Conservation (phyloP, 2,797 vertebrate genomes). For the Macropodus opercularis region DNA sequence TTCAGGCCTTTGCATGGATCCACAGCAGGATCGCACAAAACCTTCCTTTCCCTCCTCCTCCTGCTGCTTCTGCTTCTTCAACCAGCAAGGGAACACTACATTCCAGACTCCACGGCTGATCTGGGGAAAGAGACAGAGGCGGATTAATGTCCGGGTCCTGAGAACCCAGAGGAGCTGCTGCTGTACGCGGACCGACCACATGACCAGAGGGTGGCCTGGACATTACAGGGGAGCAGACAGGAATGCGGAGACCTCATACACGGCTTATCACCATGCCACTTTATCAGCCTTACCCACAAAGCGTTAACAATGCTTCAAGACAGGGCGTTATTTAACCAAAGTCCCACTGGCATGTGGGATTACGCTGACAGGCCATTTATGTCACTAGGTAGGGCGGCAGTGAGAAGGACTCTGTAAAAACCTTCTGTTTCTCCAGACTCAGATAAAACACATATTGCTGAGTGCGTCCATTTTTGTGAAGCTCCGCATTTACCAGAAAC, state of each 20-base stretch:
- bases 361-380: conserved; percentile 55
- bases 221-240: conserved; percentile 36
- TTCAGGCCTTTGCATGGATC: conserved; percentile 40
- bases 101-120: conserved; percentile 76
- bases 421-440: conserved; percentile 31
- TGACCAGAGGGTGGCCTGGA: conserved; percentile 51
- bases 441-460: conserved; percentile 30
- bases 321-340: conserved; percentile 49
- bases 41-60: conserved; percentile 28
- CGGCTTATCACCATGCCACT: conserved; percentile 61
- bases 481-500: too few relatives aligned
- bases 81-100: conserved; percentile 63
- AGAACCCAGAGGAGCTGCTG: conserved; percentile 47
- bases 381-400: conserved; percentile 35
- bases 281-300: conserved; percentile 55
- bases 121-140: conserved; percentile 66
- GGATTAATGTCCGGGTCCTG: conserved; percentile 62
- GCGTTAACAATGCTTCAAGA: conserved; percentile 57
- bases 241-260: conserved; percentile 48
- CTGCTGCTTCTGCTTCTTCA: conserved; percentile 40
- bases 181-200: conserved; percentile 50
- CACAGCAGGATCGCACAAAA: conserved; percentile 32
- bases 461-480: too few relatives aligned
- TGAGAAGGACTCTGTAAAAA: conserved; percentile 34
- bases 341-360: conserved; percentile 54